Evolutionary conservation across 2,888 invertebrate species (phyloP), one percentile per base, ranked within the genome.

Genomic region (Neocrepidodera transversa): DNA sequence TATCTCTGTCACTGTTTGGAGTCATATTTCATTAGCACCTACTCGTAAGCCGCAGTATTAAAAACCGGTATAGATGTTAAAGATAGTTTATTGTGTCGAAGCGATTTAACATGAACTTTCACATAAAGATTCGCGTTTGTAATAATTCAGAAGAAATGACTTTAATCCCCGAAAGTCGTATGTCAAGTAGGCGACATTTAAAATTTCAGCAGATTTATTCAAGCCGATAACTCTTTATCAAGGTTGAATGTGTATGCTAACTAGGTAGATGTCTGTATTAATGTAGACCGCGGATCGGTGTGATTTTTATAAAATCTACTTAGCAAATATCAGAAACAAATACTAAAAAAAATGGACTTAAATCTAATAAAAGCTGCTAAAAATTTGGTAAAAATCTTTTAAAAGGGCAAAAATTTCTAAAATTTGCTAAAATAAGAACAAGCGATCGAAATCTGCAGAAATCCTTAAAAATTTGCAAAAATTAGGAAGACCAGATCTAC

Each of bases 41-140:
- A 70, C 70, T 64, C 64, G 60, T 38, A 43, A 32, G 52, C 40
- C 36, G 57, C n/a, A n/a, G 59, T 62, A 68, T 68, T 67, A 67
- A 67, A 62, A 69, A 69, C 71, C 68, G 67, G 68, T 69, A 69
- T 61, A 61, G 63, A 63, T 53, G 58, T 56, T 70, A 71, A 74
- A 69, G 68, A 72, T 73, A 68, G 64, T 73, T 75, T 75, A 75
- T 74, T 75, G 69, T 74, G 68, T 64, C 63, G 67, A 70, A 67
- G 71, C 73, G 73, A 72, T 73, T 74, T 71, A 72, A 76, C 74
- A 74, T 73, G 74, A 73, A 73, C 75, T 74, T 76, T 69, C 67
- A 72, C 73, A 73, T 74, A 74, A 73, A 76, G 71, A 68, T 72
- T 68, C 60, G 67, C 69, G 68, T 63, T 64, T 32, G 47, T 64